A percentile compares a stretch with the other conserved stretches of the same genome.
phyloP scores from a whole-genome alignment of 2,888 invertebrate species.

The Ophion slaviceki region DNA sequence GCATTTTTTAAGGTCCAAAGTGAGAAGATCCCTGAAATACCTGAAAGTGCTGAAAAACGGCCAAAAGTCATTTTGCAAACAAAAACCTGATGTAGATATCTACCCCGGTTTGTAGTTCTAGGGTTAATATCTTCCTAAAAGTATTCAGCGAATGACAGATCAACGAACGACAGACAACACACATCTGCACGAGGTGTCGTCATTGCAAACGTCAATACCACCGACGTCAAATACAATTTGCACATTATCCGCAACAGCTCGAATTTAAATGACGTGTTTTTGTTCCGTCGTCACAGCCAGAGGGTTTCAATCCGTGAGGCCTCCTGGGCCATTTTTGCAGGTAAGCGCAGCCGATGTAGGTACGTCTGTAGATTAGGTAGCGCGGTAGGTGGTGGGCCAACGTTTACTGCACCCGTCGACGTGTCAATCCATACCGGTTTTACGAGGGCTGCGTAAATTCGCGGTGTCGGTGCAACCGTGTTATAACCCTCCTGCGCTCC shows the following conservation, averaged over 20 bases:
- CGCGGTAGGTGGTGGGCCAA: slow-evolving; percentile 58
- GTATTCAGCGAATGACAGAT: background rate
- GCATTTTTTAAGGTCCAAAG: too few relatives aligned
- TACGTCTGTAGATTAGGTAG: slow-evolving; percentile 4
- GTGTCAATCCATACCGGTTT: slow-evolving; percentile 80
- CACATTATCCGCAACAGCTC: background rate
- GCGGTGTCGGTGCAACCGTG: slow-evolving; percentile 61
- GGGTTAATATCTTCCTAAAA: background rate
- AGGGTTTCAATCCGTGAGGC: background rate
- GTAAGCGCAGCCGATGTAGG: background rate
- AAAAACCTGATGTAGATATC: too few relatives aligned
- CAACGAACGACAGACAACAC: background rate
- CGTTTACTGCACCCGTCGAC: slow-evolving; percentile 78
- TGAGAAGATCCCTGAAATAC: too few relatives aligned
- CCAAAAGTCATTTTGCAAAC: too few relatives aligned
- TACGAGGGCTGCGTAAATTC: slow-evolving; percentile 80
- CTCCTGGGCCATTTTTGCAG: background rate
- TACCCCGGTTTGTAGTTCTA: too few relatives aligned
- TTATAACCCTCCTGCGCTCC: slow-evolving; percentile 27
- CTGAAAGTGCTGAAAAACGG: too few relatives aligned
- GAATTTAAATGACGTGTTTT: slow-evolving; percentile 16
- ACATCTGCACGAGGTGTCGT: background rate
- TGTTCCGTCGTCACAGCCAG: background rate
- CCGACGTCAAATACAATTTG: background rate
- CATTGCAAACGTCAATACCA: background rate